Evolutionary conservation across 2,888 invertebrate genomes (phyloP), one percentile per base, ranked within the genome.

Genomic region (Nymphalis urticae): DNA sequence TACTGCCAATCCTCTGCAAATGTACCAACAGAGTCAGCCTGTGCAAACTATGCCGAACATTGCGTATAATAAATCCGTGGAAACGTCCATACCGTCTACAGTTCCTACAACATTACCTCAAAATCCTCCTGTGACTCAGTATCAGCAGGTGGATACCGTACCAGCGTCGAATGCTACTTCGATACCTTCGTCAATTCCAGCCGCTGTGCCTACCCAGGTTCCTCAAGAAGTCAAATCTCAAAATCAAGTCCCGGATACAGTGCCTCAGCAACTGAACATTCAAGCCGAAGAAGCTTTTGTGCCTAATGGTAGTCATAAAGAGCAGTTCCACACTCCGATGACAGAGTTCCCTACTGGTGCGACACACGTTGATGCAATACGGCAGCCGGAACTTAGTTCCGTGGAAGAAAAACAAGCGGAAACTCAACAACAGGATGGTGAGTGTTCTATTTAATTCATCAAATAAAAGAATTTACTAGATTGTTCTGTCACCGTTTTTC

Each of bases 281-380:
- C 79, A 80, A 1, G 73, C 83, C 2, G 88, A 89, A 10, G 87
- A 88, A 61, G 85, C 85, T 2, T 82, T 81, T 61, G 78, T 81
- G 21, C 79, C 76, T 61, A 87, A 86, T 63, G 87, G 85, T 7
- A 75, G 76, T 0, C 85, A 83, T 61, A 91, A 88, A 73, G 93
- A 93, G 65, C 92, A 93, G 79, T 93, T 90, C 75, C 78, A 87
- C 68, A 93, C 93, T 24, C 93, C 93, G 36, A 74, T 92, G 82
- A 86, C 87, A 7, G 93, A 93, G 80, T 82, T 90, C 64, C 89
- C 91, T 0, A 82, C 86, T 1, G 85, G 82, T 1, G 80, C 84
- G 7, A 80, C 82, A 13, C 90, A 89, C 47, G 72, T 76, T 5
- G 89, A 89, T 51, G 84, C 85, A 16, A 82, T 83, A 17, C 81